Conservation (phyloP, 2,113 vertebrate species). For the Podilymbus podiceps region DNA sequence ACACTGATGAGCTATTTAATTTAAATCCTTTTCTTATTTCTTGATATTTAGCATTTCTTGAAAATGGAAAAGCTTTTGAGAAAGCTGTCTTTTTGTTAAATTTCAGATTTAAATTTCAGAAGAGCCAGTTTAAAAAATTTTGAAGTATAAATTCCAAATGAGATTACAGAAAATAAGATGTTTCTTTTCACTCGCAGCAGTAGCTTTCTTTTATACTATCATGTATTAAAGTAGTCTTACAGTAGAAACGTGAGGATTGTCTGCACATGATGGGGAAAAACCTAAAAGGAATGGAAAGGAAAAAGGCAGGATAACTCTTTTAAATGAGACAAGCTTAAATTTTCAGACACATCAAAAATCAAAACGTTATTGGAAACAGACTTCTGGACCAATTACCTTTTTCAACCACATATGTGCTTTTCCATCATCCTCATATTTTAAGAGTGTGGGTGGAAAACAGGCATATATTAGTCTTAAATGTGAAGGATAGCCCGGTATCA, state of each 20-base stretch:
- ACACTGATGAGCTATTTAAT: background rate
- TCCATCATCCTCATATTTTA: background rate
- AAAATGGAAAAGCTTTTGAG: background rate
- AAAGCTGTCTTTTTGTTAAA: background rate
- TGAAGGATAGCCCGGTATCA: background rate
- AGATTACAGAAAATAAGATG: background rate
- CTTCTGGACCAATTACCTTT: background rate
- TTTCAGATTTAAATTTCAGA: background rate
- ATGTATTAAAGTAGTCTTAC: background rate
- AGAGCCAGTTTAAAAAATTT: background rate
- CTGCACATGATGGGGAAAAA: background rate
- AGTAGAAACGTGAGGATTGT: background rate
- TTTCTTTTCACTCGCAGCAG: background rate
- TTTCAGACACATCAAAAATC: background rate
- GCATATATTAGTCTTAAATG: background rate
- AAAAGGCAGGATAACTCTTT: background rate
- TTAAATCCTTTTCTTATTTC: background rate
- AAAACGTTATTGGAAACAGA: constrained; percentile 29
- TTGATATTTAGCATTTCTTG: background rate
- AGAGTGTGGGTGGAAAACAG: constrained; percentile 14
- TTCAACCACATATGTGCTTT: background rate
- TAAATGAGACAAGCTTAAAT: constrained; percentile 8
- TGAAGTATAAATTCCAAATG: background rate
- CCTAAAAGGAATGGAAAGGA: background rate
- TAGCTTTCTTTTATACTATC: background rate